Percentiles rank a stretch among this genome's conserved stretches.
Evolutionary conservation across 2,888 invertebrate species (phyloP).

Genomic region (Sinhomidia bicolor): DNA sequence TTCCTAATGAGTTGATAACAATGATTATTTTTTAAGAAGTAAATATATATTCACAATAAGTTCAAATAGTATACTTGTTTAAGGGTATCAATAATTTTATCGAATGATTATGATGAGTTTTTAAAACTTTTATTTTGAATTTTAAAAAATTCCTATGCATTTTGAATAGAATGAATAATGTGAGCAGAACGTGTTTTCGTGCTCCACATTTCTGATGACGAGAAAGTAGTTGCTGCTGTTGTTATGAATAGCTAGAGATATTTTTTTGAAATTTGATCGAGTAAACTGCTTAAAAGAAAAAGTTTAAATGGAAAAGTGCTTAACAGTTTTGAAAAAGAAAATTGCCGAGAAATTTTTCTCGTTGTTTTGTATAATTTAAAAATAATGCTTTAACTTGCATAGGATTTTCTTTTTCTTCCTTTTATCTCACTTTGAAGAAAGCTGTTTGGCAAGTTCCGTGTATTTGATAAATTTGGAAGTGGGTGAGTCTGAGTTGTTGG

Average conservation of each 20-base stretch:
- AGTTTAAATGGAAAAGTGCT: neutral
- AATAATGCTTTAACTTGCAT: conserved; percentile 21
- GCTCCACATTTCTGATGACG: neutral
- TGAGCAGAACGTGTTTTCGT: neutral
- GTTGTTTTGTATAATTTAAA: too few species aligned
- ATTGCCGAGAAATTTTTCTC: neutral
- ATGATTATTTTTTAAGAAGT: conserved; percentile 23
- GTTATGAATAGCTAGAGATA: neutral
- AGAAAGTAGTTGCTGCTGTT: neutral
- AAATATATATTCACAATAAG: conserved; percentile 47
- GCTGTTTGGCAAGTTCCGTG: conserved; percentile 98
- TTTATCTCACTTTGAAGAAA: conserved; percentile 92
- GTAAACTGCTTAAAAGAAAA: too few species aligned
- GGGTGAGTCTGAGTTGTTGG: conserved; percentile 89
- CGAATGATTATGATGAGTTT: conserved; percentile 70
- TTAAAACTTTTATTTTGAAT: conserved; percentile 34
- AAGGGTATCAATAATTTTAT: conserved; percentile 64
- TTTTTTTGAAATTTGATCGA: neutral
- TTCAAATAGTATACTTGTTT: conserved; percentile 70
- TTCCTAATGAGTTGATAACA: conserved; percentile 28
- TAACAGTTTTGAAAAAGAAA: neutral
- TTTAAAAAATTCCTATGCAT: neutral
- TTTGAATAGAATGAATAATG: neutral
- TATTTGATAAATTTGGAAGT: conserved; percentile 99
- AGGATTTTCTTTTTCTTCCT: neutral